Percentiles rank a stretch among this genome's conserved stretches.
These are phyloP conservation scores for Oscheius sp. DNA, from an alignment of 2,888 invertebrate genomes.

Conservation along the genomic window DNA sequence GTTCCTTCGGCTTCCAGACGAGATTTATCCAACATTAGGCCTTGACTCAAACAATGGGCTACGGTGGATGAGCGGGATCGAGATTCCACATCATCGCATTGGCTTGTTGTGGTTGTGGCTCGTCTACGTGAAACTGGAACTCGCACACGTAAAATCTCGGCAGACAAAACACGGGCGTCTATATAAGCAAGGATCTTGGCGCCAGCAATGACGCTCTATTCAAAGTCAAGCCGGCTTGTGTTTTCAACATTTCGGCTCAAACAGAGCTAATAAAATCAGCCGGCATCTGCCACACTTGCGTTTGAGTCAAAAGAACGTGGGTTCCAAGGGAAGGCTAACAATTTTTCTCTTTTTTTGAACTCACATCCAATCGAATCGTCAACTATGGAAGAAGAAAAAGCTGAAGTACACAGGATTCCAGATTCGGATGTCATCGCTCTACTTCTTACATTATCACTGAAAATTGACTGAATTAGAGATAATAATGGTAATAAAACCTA, in stretches of 20 bases:
- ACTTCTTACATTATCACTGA: constrained; percentile 14
- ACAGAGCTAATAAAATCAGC: no score
- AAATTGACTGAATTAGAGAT: no score
- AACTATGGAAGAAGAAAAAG: neutral
- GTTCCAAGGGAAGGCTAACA: no score
- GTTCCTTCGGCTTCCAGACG: constrained; percentile 41
- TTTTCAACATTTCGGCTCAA: no score
- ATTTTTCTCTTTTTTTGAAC: neutral
- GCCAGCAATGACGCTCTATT: no score
- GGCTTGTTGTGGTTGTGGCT: constrained; percentile 23
- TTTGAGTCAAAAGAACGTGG: no score
- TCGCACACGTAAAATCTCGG: no score
- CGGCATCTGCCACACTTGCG: no score
- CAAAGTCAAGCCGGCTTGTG: no score
- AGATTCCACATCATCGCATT: constrained; percentile 11
- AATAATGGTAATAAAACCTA: constrained; percentile 2
- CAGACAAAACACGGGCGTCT: no score
- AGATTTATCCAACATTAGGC: constrained; percentile 36
- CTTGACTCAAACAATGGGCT: constrained; percentile 39
- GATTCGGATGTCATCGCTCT: constrained; percentile 28
- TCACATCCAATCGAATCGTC: constrained; percentile 27
- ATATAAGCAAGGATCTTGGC: no score
- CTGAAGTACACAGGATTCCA: constrained; percentile 17
- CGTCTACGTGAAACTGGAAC: neutral
- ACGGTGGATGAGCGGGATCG: constrained; percentile 40